A percentile compares a stretch with the other conserved stretches of the same genome.
Conservation (phyloP, 2,113 vertebrate genomes). For the Neopipo cinnamomea region DNA sequence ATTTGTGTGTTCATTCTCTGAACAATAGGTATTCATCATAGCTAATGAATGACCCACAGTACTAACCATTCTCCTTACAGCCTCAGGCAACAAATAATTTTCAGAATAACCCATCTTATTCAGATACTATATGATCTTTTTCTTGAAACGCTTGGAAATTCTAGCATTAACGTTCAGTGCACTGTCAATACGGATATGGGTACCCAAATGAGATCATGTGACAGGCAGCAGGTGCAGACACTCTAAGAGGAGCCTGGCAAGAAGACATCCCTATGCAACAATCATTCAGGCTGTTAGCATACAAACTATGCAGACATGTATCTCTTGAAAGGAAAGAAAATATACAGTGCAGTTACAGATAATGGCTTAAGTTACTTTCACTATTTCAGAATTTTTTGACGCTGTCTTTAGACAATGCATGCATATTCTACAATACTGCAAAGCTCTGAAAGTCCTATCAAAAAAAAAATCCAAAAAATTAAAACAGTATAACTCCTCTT, state of each 20-base stretch:
- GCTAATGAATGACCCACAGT: neutral
- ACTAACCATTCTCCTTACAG: neutral
- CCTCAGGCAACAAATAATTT: neutral
- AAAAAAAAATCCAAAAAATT: neutral
- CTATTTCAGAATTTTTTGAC: neutral
- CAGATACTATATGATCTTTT: neutral
- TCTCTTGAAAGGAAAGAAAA: neutral
- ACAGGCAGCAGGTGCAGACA: neutral
- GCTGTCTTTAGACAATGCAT: neutral
- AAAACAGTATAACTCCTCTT: neutral
- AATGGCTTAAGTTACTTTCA: neutral
- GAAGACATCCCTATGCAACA: neutral
- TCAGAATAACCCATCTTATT: neutral
- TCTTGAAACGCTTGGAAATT: neutral
- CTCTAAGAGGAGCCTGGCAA: neutral
- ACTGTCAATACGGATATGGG: fast-evolving
- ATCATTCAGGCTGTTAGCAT: neutral
- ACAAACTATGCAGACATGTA: neutral
- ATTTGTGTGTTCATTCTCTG: neutral
- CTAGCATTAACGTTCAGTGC: neutral
- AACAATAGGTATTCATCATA: neutral
- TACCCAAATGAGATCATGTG: neutral
- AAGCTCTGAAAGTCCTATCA: neutral
- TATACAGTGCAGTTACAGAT: neutral
- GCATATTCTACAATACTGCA: neutral